Evolutionary conservation across 2,113 vertebrate genomes (phyloP).

Genomic region (Perognathus longimembris): DNA sequence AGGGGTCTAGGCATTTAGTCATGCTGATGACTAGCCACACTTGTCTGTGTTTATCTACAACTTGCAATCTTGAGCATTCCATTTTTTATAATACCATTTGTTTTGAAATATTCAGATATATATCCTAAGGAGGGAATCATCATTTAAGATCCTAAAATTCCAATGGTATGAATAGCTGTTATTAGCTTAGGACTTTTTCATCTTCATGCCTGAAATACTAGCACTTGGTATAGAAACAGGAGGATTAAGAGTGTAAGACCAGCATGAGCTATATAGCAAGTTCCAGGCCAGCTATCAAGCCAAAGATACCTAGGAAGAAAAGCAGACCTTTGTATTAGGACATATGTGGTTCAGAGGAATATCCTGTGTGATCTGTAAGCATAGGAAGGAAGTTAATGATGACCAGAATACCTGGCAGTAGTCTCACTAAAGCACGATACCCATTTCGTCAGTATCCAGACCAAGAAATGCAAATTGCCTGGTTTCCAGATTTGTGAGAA

Average conservation of each 20-base stretch:
- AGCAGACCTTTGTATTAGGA: background rate
- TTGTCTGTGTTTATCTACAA: background rate
- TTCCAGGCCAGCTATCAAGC: too few relatives aligned
- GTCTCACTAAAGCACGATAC: background rate
- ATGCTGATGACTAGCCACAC: background rate
- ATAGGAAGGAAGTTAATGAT: background rate
- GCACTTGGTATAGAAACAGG: background rate
- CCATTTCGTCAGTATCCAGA: background rate
- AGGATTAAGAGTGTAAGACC: background rate
- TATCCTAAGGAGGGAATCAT: conserved; percentile 24
- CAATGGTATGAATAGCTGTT: background rate
- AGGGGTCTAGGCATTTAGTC: background rate
- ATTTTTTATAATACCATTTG: background rate
- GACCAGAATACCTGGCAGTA: background rate
- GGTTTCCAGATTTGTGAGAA: background rate
- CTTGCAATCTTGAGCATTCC: background rate
- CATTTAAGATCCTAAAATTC: conserved; percentile 44
- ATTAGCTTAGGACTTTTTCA: background rate
- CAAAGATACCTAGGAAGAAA: background rate
- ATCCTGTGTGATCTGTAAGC: background rate
- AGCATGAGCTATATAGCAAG: background rate
- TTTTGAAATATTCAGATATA: conserved; percentile 9
- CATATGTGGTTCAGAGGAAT: background rate
- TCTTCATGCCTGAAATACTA: background rate
- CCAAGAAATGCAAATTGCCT: background rate